These are phyloP conservation scores for Asobara japonica DNA, from an alignment of 1,140 invertebrate species.

Conservation along the genomic window DNA sequence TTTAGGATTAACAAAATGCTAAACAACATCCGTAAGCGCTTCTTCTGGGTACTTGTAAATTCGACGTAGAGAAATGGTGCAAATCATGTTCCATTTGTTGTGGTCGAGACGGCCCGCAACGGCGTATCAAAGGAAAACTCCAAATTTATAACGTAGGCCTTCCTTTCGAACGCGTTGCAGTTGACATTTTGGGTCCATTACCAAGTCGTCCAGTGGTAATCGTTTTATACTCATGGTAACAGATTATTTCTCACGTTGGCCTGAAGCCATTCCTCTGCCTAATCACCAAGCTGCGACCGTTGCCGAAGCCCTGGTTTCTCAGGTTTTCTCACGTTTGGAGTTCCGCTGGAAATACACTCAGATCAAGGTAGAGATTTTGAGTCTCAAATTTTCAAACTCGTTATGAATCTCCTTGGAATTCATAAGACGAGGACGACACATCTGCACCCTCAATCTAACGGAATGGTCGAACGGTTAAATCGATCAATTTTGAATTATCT, in stretches of 20 bases:
- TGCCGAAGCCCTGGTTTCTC: slow-evolving; percentile 28
- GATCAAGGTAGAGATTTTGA: slow-evolving; percentile 58
- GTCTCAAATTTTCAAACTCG: slow-evolving; percentile 45
- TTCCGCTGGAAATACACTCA: slow-evolving; percentile 37
- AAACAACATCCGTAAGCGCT: too few relatives aligned
- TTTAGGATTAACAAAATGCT: too few relatives aligned
- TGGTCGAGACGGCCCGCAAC: slow-evolving; percentile 21
- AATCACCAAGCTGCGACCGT: slow-evolving; percentile 29
- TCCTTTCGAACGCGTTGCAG: not conserved
- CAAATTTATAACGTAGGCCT: not conserved
- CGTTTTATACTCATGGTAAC: slow-evolving; percentile 24
- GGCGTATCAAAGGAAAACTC: not conserved
- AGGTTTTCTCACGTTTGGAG: slow-evolving; percentile 35
- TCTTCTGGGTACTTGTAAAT: not conserved
- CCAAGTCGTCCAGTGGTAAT: slow-evolving; percentile 31
- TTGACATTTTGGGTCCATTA: not conserved
- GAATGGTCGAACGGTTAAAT: slow-evolving; percentile 56
- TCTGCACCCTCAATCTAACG: slow-evolving; percentile 57
- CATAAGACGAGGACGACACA: slow-evolving; percentile 49
- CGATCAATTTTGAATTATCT: slow-evolving; percentile 39
- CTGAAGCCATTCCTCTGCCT: slow-evolving; percentile 34
- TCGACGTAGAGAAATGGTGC: slow-evolving; percentile 35
- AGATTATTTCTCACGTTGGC: slow-evolving; percentile 41
- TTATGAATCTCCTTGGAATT: slow-evolving; percentile 44
- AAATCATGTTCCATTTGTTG: slow-evolving; percentile 1